Base-by-base conservation (phyloP, 1,140 invertebrate species). In the Marisa cornuarietis region DNA sequence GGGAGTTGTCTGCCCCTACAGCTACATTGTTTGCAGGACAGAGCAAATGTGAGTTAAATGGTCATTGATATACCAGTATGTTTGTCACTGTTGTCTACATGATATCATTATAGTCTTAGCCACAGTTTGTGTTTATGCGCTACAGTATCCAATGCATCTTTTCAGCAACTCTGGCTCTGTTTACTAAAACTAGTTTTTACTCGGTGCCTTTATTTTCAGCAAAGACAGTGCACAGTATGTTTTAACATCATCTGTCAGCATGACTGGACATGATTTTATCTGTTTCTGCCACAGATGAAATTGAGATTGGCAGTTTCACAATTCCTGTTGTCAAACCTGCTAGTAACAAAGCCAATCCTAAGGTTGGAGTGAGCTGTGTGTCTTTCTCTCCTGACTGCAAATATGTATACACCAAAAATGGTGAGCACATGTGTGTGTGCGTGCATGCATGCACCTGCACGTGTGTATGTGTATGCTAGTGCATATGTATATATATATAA, bases 371-470 rank as follows among this genome's bases (percentile, higher is more conserved):
- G 26, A 88, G 91, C 10, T 80, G 76, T 9, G 62, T 90, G 10
- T 82, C 83, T 13, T 92, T 92, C 81, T 91, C 90, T 73, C 80
- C 58, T 42, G 89, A 92, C 78, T 87, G 86, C 81, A 85, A 88
- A 76, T 92, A 90, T 78, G 83, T 92, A 80, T 90, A 85, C 75
- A 90, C 90, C 11, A 83, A 83, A 79, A 92, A 91, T 86, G 91
- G 88, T 90, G 78, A 85, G 54, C 8, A 58, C 1, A 58, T 58
- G 52, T 54, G 14, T 54, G 52, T 54, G 52, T 9, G 52, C 52
- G 14, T 54, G 52, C 52, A 54, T 9, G 52, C 52, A 54, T 54
- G 52, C 52, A 54, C 8, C 52, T 54, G n/a, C n/a, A 42, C 31
- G 6, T 42, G 31, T 6, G 6, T 42, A 6, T 42, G 31, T 58